Conservation (phyloP, 2,888 invertebrate species). For the Arge pagana region DNA sequence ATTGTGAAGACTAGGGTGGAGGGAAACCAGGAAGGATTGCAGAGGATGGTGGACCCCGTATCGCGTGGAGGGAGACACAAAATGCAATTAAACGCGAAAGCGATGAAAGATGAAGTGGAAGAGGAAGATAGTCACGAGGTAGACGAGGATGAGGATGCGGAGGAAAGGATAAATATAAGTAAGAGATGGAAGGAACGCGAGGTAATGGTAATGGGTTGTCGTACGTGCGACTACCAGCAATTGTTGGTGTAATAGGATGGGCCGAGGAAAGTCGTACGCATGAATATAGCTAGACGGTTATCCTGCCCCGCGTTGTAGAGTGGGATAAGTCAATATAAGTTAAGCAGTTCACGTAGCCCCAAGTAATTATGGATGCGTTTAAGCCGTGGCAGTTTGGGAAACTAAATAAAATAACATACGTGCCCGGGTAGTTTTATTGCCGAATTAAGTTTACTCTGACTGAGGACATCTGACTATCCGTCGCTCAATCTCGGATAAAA, state of each 20-base stretch:
- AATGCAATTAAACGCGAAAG: too few species aligned
- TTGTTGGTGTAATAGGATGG: too few species aligned
- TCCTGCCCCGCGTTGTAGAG: too few species aligned
- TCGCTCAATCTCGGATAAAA: slow-evolving; percentile 9
- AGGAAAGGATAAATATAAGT: slow-evolving; percentile 11
- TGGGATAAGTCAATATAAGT: slow-evolving; percentile 40
- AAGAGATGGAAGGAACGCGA: not conserved
- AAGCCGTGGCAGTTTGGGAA: slow-evolving; percentile 56
- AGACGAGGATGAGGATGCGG: not conserved
- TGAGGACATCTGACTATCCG: slow-evolving; percentile 32
- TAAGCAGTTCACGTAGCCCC: slow-evolving; percentile 54
- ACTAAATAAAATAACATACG: slow-evolving; percentile 58
- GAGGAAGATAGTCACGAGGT: slow-evolving; percentile 6
- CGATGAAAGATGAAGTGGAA: slow-evolving; percentile 5
- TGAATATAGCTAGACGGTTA: too few species aligned
- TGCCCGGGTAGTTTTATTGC: slow-evolving; percentile 55
- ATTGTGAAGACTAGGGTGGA: too few species aligned
- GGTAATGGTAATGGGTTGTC: slow-evolving; percentile 24
- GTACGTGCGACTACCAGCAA: too few species aligned
- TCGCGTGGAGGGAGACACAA: too few species aligned
- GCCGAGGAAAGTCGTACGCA: too few species aligned
- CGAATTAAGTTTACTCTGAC: slow-evolving; percentile 43
- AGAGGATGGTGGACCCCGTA: too few species aligned
- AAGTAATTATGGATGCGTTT: slow-evolving; percentile 58
- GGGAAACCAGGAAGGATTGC: too few species aligned